These are phyloP conservation scores for Drosophila busckii DNA, from an alignment of 1,140 invertebrate genomes.

Conservation along the genomic window DNA sequence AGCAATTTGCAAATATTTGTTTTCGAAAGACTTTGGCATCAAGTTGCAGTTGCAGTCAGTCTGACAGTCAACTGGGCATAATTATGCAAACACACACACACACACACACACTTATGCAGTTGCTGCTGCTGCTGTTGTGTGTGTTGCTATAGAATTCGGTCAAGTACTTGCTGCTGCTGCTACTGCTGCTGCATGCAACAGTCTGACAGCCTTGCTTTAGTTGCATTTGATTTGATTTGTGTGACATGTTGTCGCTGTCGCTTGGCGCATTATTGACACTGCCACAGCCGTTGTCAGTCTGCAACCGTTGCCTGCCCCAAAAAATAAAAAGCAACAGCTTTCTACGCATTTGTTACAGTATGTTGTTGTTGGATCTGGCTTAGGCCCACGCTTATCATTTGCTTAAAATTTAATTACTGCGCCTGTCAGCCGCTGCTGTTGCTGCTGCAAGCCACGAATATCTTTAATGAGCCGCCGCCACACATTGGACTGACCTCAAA, in stretches of 20 bases:
- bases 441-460: constrained; percentile 51
- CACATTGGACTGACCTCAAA: constrained; percentile 35
- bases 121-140: background rate
- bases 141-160: constrained; percentile 55
- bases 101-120: background rate
- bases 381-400: constrained; percentile 52
- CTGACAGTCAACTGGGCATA: constrained; percentile 47
- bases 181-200: constrained; percentile 25
- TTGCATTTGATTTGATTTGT: constrained; percentile 68
- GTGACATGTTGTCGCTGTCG: constrained; percentile 69
- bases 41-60: constrained; percentile 1
- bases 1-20: too few species aligned
- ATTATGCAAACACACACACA: constrained; percentile 46
- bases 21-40: constrained; percentile 5
- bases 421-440: constrained; percentile 48
- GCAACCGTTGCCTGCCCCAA: background rate
- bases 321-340: constrained; percentile 30
- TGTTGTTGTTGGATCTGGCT: constrained; percentile 4
- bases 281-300: background rate
- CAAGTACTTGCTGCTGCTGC: constrained; percentile 56
- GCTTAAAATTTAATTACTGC: constrained; percentile 66
- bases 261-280: constrained; percentile 59
- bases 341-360: constrained; percentile 74
- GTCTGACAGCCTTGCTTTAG: constrained; percentile 19
- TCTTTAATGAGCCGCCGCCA: constrained; percentile 59